Evolutionary conservation across 2,113 vertebrate species (phyloP).

Genomic region (Rousettus leschenaultii): DNA sequence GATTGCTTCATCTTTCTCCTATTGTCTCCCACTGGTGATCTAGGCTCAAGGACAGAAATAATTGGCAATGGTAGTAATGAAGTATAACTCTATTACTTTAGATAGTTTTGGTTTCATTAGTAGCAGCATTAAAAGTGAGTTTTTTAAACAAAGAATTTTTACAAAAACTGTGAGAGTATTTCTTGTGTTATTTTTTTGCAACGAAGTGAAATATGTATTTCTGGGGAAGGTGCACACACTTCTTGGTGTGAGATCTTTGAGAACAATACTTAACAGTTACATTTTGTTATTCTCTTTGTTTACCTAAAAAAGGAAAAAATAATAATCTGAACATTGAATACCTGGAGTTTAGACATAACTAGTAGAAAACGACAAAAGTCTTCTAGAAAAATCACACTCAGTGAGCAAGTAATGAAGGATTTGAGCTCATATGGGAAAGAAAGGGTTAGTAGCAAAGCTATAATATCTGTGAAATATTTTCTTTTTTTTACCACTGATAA

Average conservation of each 20-base stretch:
- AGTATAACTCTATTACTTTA: not conserved
- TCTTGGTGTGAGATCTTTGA: not conserved
- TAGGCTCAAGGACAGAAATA: not conserved
- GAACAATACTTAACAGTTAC: not conserved
- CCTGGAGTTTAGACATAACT: not conserved
- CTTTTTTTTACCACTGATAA: not conserved
- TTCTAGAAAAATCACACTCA: not conserved
- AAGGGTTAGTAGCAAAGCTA: not conserved
- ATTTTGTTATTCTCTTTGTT: constrained; percentile 11
- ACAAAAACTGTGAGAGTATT: not conserved
- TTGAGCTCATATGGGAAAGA: not conserved
- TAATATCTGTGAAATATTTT: not conserved
- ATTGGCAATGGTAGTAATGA: not conserved
- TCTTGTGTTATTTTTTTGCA: not conserved
- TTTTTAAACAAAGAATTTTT: not conserved
- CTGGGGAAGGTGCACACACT: not conserved
- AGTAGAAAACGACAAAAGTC: not conserved
- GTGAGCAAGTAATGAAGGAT: not conserved
- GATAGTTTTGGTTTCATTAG: not conserved
- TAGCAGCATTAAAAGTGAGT: not conserved
- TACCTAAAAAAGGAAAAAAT: not conserved
- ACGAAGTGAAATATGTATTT: not conserved
- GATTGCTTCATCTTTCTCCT: not conserved
- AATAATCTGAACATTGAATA: not conserved
- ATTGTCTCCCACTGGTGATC: not conserved